phyloP scores from a whole-genome alignment of 2,113 vertebrate species.

The Ramphastos sulfuratus region DNA sequence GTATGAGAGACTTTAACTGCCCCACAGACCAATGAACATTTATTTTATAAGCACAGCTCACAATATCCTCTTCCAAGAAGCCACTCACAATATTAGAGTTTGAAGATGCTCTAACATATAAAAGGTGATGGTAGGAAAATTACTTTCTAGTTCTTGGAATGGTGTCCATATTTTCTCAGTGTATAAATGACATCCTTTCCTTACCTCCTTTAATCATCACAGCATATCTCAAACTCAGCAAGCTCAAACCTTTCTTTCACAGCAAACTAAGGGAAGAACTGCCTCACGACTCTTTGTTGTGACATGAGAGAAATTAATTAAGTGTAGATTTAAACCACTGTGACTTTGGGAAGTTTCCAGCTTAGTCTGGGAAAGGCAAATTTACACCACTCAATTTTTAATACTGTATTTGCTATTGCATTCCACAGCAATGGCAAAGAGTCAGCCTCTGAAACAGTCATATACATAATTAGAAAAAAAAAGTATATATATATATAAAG shows the following conservation, averaged over 20 bases:
- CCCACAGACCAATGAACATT: neutral
- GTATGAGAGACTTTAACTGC: neutral
- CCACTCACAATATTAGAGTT: neutral
- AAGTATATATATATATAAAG: neutral
- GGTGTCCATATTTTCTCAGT: neutral
- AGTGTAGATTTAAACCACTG: neutral
- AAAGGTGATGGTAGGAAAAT: neutral
- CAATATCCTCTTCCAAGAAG: neutral
- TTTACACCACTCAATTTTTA: neutral
- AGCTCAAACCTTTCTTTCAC: neutral
- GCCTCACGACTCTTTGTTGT: neutral
- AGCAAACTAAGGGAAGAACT: neutral
- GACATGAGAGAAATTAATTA: neutral
- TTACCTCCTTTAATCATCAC: neutral
- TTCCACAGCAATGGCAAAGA: neutral
- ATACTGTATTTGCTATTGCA: neutral
- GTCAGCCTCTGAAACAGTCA: neutral
- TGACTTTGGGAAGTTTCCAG: neutral
- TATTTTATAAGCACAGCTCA: neutral
- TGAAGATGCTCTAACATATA: neutral
- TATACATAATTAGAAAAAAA: neutral
- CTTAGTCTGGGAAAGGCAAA: neutral
- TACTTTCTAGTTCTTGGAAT: neutral
- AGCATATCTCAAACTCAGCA: neutral
- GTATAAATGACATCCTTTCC: neutral